A percentile compares a stretch with the other conserved stretches of the same genome.
Evolutionary conservation across 1,140 invertebrate genomes (phyloP).

Genomic region (Caenorhabditis latens): DNA sequence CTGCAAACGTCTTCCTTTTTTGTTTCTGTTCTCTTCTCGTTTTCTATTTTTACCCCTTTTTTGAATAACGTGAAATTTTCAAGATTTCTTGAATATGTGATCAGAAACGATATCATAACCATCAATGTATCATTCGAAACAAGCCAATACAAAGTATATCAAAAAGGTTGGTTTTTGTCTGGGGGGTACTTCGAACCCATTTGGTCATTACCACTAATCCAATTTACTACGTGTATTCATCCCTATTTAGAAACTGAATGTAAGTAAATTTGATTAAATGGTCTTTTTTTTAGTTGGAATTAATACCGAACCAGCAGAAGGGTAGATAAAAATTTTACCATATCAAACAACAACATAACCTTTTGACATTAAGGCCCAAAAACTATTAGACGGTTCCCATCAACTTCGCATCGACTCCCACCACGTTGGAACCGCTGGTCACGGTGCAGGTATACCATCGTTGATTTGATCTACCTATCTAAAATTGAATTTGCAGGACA

Average conservation of each 20-base stretch:
- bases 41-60: neutral
- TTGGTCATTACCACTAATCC: neutral
- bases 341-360: neutral
- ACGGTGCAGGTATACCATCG: constrained; percentile 71
- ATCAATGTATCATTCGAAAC: constrained; percentile 54
- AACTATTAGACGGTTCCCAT: constrained; percentile 77
- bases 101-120: neutral
- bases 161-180: constrained; percentile 30
- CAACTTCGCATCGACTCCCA: constrained; percentile 77
- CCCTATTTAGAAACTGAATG: neutral
- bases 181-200: neutral
- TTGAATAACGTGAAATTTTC: neutral
- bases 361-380: constrained; percentile 71
- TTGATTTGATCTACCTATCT: neutral
- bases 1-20: constrained; percentile 21
- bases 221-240: neutral
- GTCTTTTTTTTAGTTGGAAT: too few species aligned
- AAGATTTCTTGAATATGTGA: constrained; percentile 52
- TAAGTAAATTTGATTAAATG: neutral
- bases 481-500: constrained; percentile 61
- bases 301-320: neutral
- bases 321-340: neutral
- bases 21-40: constrained; percentile 11
- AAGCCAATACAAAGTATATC: constrained; percentile 54
- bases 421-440: constrained; percentile 75